These are phyloP conservation scores for Saxidomus purpurata DNA, from an alignment of 1,140 invertebrate species.

Conservation along the genomic window DNA sequence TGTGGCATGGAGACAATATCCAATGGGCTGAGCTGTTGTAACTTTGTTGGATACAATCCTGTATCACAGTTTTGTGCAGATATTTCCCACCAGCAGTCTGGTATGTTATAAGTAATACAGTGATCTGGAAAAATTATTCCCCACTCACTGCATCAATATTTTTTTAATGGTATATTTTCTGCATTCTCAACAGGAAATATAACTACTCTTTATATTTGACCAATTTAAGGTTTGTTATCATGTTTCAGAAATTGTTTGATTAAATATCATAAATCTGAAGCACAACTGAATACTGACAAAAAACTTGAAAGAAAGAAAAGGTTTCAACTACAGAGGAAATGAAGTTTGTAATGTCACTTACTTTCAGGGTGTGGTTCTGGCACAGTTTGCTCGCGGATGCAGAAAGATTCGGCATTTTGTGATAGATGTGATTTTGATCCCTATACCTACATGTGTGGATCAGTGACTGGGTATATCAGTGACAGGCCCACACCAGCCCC, in stretches of 20 bases:
- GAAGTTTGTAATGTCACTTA: no score
- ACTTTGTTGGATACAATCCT: conserved; percentile 81
- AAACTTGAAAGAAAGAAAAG: no score
- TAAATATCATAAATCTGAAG: no score
- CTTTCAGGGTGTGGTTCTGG: conserved; percentile 83
- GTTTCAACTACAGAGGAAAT: no score
- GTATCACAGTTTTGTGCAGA: conserved; percentile 83
- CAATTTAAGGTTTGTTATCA: no score
- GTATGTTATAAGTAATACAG: conserved; percentile 72
- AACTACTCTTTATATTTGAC: no score
- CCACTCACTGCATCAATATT: no score
- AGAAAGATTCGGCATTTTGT: conserved; percentile 79
- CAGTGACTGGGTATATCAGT: conserved; percentile 72
- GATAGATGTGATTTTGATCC: conserved; percentile 83
- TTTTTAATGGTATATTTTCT: no score
- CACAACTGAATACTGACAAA: no score
- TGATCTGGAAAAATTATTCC: no score
- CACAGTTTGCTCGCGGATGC: conserved; percentile 76
- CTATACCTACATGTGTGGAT: conserved; percentile 74
- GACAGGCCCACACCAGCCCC: conserved; percentile 44
- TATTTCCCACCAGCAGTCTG: conserved; percentile 72
- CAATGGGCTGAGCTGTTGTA: conserved; percentile 82
- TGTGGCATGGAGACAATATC: conserved; percentile 83
- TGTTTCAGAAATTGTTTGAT: no score
- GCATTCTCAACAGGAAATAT: no score